Evolutionary conservation across 2,797 vertebrate genomes (phyloP), one percentile per base, ranked within the genome.

Genomic region (Petrocephalus sullivani): DNA sequence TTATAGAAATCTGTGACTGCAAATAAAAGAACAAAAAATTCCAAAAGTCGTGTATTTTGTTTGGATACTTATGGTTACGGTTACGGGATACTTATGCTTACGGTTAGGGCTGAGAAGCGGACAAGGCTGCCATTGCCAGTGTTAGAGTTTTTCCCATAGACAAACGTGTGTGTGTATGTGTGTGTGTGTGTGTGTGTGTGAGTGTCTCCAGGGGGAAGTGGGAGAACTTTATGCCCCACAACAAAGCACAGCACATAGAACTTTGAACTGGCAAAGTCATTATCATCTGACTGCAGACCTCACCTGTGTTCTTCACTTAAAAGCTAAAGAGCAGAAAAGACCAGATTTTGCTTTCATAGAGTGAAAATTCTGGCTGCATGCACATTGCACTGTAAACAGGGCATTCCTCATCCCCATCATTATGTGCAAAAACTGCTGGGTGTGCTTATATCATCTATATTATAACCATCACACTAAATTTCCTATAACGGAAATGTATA

Each of bases 231-330:
- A 46, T 51, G 21, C 75, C 61, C 86, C 58, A 87, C 75, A 85
- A 81, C 86, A 89, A 87, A 89, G 0, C 1, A 41, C 10, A 89
- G 87, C 84, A 88, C 56, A 7, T 28, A 5, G 87, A 89, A 2
- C 67, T 82, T 75, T 37, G 46, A 81, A 28, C 85, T 87, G 88
- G 57, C 86, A 89, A 87, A 87, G 16, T 75, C 86, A 89, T 89
- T 87, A 87, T 89, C 19, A 85, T 57, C 82, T 67, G 61, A 78
- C 51, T 2, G 60, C 67, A 87, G 89, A 87, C 87, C 75, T 91
- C 92, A 91, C 91, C 90, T 89, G 91, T 88, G 61, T 8, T 82
- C 75, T 85, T 89, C 10, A 61, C 67, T 91, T 89, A 89, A 87
- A 8, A 23, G 88, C 87, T 89, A 90, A 86, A 87, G 81, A 89